phyloP scores from a whole-genome alignment of 2,797 vertebrate species.

The Notolabrus celidotus region DNA sequence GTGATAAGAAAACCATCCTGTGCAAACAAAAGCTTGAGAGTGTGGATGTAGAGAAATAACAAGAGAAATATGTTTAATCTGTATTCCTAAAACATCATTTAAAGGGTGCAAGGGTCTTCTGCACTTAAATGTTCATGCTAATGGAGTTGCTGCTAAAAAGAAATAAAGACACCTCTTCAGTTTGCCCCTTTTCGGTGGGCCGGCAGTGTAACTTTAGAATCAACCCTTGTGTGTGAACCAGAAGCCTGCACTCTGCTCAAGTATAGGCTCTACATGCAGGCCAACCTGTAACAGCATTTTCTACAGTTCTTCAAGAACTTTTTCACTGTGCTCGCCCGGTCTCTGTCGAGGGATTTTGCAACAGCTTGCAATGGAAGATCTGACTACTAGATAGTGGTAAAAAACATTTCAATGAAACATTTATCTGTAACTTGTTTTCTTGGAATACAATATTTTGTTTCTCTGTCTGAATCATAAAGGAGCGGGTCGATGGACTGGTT shows the following conservation, averaged over 20 bases:
- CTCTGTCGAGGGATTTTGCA: not conserved
- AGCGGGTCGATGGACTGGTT: not conserved
- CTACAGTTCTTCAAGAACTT: conserved; percentile 5
- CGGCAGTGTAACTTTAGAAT: not conserved
- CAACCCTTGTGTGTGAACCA: not conserved
- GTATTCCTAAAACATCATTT: not conserved
- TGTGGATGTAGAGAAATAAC: not conserved
- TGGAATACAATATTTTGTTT: not conserved
- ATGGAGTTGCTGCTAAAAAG: not conserved
- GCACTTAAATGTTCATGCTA: not conserved
- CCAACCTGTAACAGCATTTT: conserved; percentile 10
- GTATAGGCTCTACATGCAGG: not conserved
- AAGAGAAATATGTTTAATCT: not conserved
- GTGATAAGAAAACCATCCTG: not conserved
- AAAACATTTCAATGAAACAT: not conserved
- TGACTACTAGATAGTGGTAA: not conserved
- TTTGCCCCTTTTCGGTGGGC: not conserved
- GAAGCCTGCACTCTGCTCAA: conserved; percentile 5
- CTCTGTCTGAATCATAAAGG: too few species aligned
- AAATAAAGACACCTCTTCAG: not conserved
- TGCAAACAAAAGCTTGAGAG: not conserved
- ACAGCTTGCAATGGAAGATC: not conserved
- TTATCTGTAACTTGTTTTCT: not conserved
- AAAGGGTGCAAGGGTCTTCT: not conserved
- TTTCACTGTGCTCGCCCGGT: not conserved